These are phyloP conservation scores for Cephalopachus bancanus DNA, from an alignment of 2,797 vertebrate species.

Conservation along the genomic window DNA sequence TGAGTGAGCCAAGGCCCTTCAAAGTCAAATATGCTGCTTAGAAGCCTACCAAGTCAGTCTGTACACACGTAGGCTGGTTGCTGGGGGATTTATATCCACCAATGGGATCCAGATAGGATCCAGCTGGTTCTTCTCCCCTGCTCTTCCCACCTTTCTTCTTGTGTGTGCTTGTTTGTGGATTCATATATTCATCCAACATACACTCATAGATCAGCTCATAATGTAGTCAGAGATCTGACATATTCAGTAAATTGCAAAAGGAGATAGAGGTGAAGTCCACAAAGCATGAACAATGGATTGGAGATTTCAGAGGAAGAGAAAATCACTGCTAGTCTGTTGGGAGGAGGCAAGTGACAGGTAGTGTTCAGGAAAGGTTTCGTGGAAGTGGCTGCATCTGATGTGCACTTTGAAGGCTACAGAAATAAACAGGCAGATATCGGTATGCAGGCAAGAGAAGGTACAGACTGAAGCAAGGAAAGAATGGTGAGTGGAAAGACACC, in stretches of 20 bases:
- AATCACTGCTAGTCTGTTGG: background rate
- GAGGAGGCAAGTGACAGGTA: background rate
- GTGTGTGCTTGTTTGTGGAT: background rate
- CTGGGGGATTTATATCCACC: background rate
- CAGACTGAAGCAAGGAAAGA: background rate
- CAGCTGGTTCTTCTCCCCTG: background rate
- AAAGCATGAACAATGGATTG: background rate
- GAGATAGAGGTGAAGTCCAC: background rate
- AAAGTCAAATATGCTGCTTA: background rate
- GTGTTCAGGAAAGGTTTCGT: background rate
- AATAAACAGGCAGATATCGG: background rate
- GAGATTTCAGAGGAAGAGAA: background rate
- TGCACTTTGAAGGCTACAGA: background rate
- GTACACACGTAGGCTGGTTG: background rate
- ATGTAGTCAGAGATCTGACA: background rate
- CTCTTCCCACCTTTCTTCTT: background rate
- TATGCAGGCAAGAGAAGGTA: background rate
- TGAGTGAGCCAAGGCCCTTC: background rate
- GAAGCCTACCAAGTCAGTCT: background rate
- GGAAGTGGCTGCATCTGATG: background rate
- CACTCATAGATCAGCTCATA: background rate
- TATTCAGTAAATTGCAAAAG: background rate
- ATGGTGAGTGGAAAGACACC: background rate
- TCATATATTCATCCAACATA: background rate
- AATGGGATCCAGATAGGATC: background rate